A percentile compares a stretch with the other conserved stretches of the same genome.
phyloP scores from a whole-genome alignment of 2,797 vertebrate genomes.

The Clarias pachynema region DNA sequence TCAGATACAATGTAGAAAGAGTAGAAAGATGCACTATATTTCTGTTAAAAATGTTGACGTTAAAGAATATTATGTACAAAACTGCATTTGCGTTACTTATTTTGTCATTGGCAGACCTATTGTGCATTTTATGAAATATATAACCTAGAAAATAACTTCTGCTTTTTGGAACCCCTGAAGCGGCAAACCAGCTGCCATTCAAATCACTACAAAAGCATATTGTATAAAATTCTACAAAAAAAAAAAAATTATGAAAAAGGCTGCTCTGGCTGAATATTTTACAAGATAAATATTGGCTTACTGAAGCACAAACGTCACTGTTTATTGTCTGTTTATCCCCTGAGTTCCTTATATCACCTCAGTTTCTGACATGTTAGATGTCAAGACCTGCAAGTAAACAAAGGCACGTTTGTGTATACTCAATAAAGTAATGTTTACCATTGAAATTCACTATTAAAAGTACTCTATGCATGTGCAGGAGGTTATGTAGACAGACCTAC shows the following conservation, averaged over 20 bases:
- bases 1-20: neutral
- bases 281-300: neutral
- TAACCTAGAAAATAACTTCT: neutral
- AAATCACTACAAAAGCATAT: neutral
- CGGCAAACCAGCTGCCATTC: slow-evolving; percentile 9
- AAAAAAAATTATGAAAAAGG: neutral
- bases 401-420: neutral
- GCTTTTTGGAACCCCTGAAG: neutral
- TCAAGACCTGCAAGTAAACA: neutral
- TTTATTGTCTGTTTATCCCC: neutral
- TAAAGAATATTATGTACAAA: neutral
- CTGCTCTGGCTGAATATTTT: neutral
- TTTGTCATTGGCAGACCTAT: neutral
- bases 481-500: neutral
- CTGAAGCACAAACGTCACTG: neutral
- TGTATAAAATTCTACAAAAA: neutral
- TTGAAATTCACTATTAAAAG: neutral
- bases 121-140: neutral
- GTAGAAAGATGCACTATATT: no score
- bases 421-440: neutral
- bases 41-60: neutral
- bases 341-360: neutral
- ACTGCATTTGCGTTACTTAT: no score
- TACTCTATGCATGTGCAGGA: neutral
- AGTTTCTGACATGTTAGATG: neutral